Base-by-base conservation (phyloP, 2,888 invertebrate genomes). In the Taphrorychus bicolor region DNA sequence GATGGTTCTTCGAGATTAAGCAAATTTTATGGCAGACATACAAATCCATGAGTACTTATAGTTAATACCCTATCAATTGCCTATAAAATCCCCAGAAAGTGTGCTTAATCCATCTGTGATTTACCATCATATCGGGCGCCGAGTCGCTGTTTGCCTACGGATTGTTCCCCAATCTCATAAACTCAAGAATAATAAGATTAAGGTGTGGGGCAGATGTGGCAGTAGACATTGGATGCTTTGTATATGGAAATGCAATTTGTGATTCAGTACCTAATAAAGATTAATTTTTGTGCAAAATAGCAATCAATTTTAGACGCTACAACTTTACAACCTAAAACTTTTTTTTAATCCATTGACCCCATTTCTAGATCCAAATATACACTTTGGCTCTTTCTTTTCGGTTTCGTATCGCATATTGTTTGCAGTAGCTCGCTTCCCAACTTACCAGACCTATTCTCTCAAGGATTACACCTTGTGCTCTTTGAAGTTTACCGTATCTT, bases 401-500 rank as follows among this genome's bases (percentile, higher is more conserved):
- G 19, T 45, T 61, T 61, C 32, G 11, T n/a, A n/a, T n/a, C n/a
- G n/a, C n/a, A n/a, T n/a, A n/a, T n/a, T n/a, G n/a, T n/a, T n/a
- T n/a, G n/a, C n/a, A 32, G 32, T 3, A 32, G 41, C 56, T 48
- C 24, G 17, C 49, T 17, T 17, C 51, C 32, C 41, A 51, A 41
- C 63, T 56, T 48, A 57, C 57, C 22, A 40, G 57, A 57, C 63
- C 57, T 49, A 56, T 57, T 49, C 56, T 63, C 63, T 57, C 63
- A 57, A 57, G 63, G 57, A 63, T 62, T 62, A 63, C 51, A 51
- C 48, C 45, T 63, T 22, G 11, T 23, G 51, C 41, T 49, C 63
- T 63, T 63, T 57, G 63, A 63, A 57, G 63, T 57, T 56, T 63
- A 63, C 57, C 49, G 49, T 48, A 21, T 40, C 24, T 57, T 63